phyloP scores from a whole-genome alignment of 2,113 vertebrate genomes.

The Mugil cephalus region DNA sequence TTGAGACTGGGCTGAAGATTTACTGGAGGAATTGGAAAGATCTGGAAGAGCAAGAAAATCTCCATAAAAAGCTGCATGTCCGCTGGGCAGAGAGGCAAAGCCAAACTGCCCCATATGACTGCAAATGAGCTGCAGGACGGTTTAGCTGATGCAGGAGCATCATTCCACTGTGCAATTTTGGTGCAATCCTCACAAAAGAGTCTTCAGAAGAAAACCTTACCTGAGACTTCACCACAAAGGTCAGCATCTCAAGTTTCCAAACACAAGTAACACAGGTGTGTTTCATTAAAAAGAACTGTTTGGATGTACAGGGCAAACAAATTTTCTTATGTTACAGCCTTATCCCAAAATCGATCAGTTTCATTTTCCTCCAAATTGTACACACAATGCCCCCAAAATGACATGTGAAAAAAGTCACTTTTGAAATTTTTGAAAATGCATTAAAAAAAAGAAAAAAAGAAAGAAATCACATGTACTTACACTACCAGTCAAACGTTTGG shows the following conservation, averaged over 20 bases:
- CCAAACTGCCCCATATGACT: neutral
- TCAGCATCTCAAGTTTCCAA: neutral
- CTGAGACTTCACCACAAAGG: neutral
- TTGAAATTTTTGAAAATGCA: too few relatives aligned
- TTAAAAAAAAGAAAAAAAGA: too few relatives aligned
- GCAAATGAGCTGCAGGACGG: neutral
- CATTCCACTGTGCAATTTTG: neutral
- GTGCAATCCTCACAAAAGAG: neutral
- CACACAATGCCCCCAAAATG: too few relatives aligned
- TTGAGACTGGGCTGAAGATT: neutral
- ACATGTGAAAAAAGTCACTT: too few relatives aligned
- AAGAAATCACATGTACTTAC: too few relatives aligned
- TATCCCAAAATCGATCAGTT: too few relatives aligned
- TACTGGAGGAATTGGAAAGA: neutral
- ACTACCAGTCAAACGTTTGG: too few relatives aligned
- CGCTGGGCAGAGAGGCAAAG: neutral
- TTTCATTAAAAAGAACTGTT: neutral
- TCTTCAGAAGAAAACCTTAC: neutral
- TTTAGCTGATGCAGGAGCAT: neutral
- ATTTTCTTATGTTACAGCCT: too few relatives aligned
- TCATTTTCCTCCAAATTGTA: too few relatives aligned
- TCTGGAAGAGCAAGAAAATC: neutral
- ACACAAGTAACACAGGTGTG: too few relatives aligned
- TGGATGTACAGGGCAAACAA: too few relatives aligned
- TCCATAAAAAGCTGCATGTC: neutral